Base-by-base conservation (phyloP, 2,888 invertebrate species). In the Drosophila putrida region DNA sequence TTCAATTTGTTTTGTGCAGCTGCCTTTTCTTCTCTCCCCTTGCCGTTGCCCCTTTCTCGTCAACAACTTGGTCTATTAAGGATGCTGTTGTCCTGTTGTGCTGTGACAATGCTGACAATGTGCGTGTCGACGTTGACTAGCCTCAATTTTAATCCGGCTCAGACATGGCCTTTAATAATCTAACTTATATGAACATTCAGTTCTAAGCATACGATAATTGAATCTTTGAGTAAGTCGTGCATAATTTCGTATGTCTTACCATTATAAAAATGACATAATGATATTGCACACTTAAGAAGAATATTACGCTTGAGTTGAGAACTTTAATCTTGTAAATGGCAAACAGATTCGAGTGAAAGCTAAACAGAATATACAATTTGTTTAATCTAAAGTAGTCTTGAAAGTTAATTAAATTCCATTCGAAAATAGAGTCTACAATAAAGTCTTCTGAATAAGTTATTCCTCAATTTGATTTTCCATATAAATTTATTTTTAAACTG, bases 141-240 rank as follows among this genome's bases (percentile, higher is more conserved):
- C 36, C 20, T 15, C 41, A 50, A 47, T 71, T 73, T 55, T 41
- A 71, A 60, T 71, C 41, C 43, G 10, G 35, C 38, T 39, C 39
- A 20, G 25, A 20, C 58, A 44, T 35, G 38, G 11, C 6, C 47
- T 47, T n/a, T 43, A 55, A 51, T 59, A 41, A 63, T 10, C 36
- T 9, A 28, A 31, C 50, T 31, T 50, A 6, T 15, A 3, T 35
- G 49, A n/a, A 8, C 25, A 54, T 15, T n/a, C 2, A 44, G 27
- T 4, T 41, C 8, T 25, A 8, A 15, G 11, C 8, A 27, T 36
- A 28, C n/a, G 2, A 11, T 35, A 38, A 57, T 57, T 55, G 35
- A 11, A 35, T 44, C 10, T 6, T 44, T 44, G 13, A 13, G 4
- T 44, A 10, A n/a, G 28, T 10, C 10, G 13, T 44, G 25, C 4